Evolutionary conservation across 2,113 vertebrate genomes (phyloP).

Genomic region (Pollimyrus isidori): DNA sequence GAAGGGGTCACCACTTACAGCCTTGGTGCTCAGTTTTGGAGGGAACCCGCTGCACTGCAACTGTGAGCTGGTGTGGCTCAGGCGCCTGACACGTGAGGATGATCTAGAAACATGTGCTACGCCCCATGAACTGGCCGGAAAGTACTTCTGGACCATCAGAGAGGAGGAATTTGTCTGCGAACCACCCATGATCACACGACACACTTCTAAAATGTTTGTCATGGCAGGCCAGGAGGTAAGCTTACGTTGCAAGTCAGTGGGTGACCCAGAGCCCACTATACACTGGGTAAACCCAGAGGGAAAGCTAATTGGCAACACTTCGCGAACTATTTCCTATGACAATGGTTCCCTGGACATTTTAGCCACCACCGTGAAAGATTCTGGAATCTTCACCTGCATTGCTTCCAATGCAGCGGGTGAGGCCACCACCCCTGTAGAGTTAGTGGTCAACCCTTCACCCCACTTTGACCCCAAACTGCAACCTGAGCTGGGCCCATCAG

Average conservation of each 20-base stretch:
- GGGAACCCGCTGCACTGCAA: conserved; percentile 74
- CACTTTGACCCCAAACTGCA: conserved; percentile 65
- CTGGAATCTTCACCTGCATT: conserved; percentile 68
- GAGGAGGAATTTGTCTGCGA: conserved; percentile 77
- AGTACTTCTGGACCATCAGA: conserved; percentile 74
- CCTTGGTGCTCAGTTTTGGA: conserved; percentile 66
- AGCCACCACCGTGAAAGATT: conserved; percentile 67
- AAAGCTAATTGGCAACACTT: conserved; percentile 68
- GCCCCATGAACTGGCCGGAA: conserved; percentile 60
- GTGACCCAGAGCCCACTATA: conserved; percentile 65
- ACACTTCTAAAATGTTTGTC: conserved; percentile 69
- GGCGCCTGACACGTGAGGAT: conserved; percentile 66
- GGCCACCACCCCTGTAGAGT: conserved; percentile 62
- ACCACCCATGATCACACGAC: conserved; percentile 68
- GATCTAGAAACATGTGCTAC: conserved; percentile 73
- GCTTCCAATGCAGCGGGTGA: conserved; percentile 70
- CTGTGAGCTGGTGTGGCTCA: conserved; percentile 72
- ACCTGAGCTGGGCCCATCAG: conserved; percentile 65
- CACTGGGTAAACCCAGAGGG: conserved; percentile 73
- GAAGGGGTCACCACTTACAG: conserved; percentile 65
- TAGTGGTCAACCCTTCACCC: conserved; percentile 68
- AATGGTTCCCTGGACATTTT: conserved; percentile 71
- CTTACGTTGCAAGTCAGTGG: conserved; percentile 66
- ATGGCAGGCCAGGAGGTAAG: conserved; percentile 73
- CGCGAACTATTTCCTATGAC: conserved; percentile 62